phyloP scores from a whole-genome alignment of 2,113 vertebrate genomes.

The Vidua macroura region DNA sequence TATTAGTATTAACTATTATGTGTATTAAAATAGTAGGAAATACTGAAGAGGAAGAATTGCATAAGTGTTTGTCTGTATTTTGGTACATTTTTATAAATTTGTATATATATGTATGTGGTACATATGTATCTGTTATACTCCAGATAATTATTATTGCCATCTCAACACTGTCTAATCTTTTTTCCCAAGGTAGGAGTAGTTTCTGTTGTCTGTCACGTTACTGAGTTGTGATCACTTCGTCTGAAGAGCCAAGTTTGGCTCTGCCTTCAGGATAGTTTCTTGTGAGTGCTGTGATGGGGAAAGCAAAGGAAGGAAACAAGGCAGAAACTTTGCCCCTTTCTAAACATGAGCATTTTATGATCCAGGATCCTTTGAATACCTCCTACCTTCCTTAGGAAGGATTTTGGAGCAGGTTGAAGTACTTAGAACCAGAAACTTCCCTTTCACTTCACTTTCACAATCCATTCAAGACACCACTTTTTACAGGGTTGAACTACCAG shows the following conservation, averaged over 20 bases:
- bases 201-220: neutral
- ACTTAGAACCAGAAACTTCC: neutral
- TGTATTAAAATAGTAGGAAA: neutral
- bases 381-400: neutral
- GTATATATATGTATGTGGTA: neutral
- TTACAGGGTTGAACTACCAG: fast-evolving
- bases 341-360: neutral
- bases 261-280: neutral
- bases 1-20: neutral
- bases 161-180: neutral
- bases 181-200: neutral
- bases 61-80: neutral
- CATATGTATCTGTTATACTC: neutral
- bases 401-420: neutral
- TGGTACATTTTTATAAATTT: neutral
- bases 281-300: neutral
- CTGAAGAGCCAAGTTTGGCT: neutral
- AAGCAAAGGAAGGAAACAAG: neutral
- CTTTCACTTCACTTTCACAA: neutral
- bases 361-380: neutral
- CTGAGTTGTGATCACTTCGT: neutral
- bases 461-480: neutral
- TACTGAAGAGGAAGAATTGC: neutral
- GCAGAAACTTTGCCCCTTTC: neutral
- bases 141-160: neutral